Conservation (phyloP, 92 coral and sea anemone genomes). For the Heteractis magnifica region DNA sequence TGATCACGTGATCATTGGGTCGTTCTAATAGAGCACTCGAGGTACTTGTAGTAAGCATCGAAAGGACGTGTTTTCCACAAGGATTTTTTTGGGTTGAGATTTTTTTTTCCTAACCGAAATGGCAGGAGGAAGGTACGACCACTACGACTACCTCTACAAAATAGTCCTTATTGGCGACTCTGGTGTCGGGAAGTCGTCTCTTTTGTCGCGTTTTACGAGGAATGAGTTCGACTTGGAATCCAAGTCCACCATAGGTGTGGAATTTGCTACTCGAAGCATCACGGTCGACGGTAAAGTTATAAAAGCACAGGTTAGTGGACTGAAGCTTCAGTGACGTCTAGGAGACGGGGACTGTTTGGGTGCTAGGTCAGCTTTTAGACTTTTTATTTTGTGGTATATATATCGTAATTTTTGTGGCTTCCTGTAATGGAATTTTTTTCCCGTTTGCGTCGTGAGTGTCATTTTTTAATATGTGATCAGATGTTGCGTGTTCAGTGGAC, state of each 20-base stretch:
- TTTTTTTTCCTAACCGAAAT: slow-evolving; percentile 27
- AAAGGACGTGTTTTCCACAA: background rate
- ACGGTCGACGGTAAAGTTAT: slow-evolving; percentile 93
- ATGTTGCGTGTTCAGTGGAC: background rate
- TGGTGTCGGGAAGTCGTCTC: slow-evolving; percentile 96
- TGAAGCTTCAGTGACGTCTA: background rate
- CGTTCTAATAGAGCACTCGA: slow-evolving; percentile 10
- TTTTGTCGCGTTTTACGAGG: slow-evolving; percentile 92
- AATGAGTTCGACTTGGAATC: slow-evolving; percentile 99
- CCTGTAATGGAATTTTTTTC: slow-evolving; percentile 16
- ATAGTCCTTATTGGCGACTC: slow-evolving; percentile 97
- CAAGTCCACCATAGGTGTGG: slow-evolving; percentile 98
- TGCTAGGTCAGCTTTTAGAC: background rate
- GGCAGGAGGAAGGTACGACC: slow-evolving; percentile 92
- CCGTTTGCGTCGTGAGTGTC: background rate
- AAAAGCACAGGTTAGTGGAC: slow-evolving; percentile 86
- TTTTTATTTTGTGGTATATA: slow-evolving; percentile 4
- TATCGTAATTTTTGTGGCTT: slow-evolving; percentile 6
- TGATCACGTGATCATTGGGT: slow-evolving; percentile 38
- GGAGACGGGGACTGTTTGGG: background rate
- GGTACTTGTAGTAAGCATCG: background rate
- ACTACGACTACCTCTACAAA: slow-evolving; percentile 95
- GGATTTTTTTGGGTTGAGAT: background rate
- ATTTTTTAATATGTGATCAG: background rate
- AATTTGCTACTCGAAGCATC: slow-evolving; percentile 95